Conservation (phyloP, 2,113 vertebrate species). For the Mesembrinibis cayennensis region DNA sequence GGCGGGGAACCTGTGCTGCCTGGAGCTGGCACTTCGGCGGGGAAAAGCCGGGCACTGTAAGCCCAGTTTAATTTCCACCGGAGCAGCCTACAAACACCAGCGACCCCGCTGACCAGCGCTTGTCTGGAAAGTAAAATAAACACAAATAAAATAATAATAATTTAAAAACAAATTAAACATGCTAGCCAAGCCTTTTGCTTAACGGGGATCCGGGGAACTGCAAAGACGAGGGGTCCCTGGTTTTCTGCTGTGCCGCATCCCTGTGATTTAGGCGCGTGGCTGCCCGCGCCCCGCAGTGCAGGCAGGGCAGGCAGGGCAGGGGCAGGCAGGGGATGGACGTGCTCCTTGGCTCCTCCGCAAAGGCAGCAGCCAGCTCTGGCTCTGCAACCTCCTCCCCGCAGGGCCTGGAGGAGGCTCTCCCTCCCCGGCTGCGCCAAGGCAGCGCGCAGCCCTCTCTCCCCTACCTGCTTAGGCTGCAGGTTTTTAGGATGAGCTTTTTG, state of each 20-base stretch:
- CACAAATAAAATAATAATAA: background rate
- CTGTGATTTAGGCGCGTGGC: accelerated
- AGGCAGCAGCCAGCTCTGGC: background rate
- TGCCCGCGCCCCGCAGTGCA: background rate
- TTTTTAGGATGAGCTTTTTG: background rate
- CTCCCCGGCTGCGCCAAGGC: background rate
- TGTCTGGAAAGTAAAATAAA: background rate
- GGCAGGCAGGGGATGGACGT: background rate
- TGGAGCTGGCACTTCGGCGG: accelerated
- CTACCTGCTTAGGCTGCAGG: background rate
- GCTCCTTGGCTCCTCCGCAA: background rate
- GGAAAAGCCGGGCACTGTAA: background rate
- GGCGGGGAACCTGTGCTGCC: background rate
- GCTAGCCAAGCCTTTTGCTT: background rate
- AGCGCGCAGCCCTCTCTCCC: background rate
- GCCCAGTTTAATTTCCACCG: background rate
- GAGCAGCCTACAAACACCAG: background rate
- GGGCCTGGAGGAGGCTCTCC: background rate
- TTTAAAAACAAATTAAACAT: background rate
- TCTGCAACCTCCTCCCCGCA: background rate
- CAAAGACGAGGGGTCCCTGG: background rate
- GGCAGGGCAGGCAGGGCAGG: background rate
- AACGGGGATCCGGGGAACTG: background rate
- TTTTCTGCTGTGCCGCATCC: accelerated
- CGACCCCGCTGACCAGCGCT: accelerated